Conservation (phyloP, 2,113 vertebrate species). For the Psittacus erithacus region DNA sequence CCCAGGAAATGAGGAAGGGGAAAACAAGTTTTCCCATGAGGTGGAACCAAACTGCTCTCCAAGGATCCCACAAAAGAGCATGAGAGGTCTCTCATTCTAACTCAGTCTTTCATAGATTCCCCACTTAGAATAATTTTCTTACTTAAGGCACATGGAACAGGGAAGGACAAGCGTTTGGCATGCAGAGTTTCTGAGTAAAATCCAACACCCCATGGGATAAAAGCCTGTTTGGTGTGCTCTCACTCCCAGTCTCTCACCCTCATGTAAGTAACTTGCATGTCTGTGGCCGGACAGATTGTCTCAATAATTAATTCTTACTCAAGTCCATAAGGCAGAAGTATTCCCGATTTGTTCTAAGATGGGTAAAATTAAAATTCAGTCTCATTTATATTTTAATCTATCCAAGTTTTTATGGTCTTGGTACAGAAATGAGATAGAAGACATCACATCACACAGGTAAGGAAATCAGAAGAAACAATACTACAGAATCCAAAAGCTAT, state of each 20-base stretch:
- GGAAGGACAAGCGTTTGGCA: not conserved
- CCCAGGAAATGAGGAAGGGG: not conserved
- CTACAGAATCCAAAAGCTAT: not conserved
- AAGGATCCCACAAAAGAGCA: not conserved
- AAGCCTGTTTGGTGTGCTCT: not conserved
- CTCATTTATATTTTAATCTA: not conserved
- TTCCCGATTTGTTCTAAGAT: not conserved
- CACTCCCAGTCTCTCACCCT: not conserved
- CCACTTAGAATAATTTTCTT: not conserved
- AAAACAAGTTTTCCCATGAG: not conserved
- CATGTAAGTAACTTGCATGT: fast-evolving
- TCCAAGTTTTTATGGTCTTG: not conserved
- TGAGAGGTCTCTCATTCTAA: not conserved
- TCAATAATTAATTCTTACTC: not conserved
- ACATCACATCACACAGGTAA: not conserved
- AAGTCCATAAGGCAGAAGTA: not conserved
- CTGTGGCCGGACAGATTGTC: not conserved
- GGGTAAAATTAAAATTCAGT: not conserved
- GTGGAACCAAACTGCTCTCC: not conserved
- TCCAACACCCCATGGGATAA: not conserved
- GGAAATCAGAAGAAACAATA: not conserved
- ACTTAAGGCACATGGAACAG: not conserved
- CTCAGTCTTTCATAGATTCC: not conserved
- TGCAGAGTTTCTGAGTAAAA: not conserved
- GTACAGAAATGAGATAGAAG: not conserved